phyloP scores from a whole-genome alignment of 2,113 vertebrate species.

The Ascaphus truei region DNA sequence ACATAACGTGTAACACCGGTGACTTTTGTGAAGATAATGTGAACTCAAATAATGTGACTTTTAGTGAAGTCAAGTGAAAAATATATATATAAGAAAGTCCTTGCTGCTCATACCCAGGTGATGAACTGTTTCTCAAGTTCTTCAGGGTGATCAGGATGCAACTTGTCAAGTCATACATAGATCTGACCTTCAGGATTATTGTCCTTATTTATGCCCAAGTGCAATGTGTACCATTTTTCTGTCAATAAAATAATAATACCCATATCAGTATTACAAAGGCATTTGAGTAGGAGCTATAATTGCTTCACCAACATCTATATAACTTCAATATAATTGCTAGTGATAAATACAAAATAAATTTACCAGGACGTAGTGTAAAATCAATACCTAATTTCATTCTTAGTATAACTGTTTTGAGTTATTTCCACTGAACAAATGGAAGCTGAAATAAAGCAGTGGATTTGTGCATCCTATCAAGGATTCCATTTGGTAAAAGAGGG shows the following conservation, averaged over 20 bases:
- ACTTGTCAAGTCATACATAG: neutral
- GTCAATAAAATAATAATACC: constrained; percentile 33
- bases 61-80: too few relatives aligned
- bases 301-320: constrained; percentile 19
- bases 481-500: neutral
- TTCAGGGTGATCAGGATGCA: neutral
- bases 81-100: too few relatives aligned
- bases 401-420: constrained; percentile 30
- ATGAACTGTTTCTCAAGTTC: too few relatives aligned
- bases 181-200: constrained; percentile 26
- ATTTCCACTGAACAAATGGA: constrained; percentile 15
- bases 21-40: too few relatives aligned
- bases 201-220: constrained; percentile 6
- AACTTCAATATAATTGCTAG: constrained; percentile 32
- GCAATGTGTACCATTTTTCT: neutral
- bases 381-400: constrained; percentile 33
- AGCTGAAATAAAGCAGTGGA: neutral
- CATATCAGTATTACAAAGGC: constrained; percentile 25
- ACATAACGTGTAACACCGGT: too few relatives aligned
- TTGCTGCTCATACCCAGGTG: too few relatives aligned
- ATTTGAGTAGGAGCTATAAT: constrained; percentile 14
- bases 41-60: too few relatives aligned
- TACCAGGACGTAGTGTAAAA: constrained; percentile 26
- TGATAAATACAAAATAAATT: constrained; percentile 21
- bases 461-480: neutral